Evolutionary conservation across 2,888 invertebrate genomes (phyloP).

Genomic region (Spisula subtruncata): DNA sequence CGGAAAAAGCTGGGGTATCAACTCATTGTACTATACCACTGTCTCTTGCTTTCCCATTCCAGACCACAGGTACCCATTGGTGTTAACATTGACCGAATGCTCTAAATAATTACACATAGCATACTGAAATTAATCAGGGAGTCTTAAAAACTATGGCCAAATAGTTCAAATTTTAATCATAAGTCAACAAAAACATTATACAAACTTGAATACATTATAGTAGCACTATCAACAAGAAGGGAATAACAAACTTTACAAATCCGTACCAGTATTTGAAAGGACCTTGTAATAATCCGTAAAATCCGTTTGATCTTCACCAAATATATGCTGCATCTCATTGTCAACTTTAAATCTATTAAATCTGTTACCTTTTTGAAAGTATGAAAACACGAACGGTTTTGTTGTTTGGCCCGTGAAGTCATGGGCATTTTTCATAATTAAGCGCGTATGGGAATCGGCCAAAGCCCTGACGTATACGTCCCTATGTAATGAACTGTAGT

Average conservation of each 20-base stretch:
- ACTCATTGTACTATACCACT: no score
- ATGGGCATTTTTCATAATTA: slow-evolving; percentile 37
- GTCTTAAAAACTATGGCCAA: no score
- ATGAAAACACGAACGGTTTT: slow-evolving; percentile 66
- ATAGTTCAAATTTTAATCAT: no score
- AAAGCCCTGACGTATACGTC: slow-evolving; percentile 67
- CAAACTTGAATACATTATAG: not conserved
- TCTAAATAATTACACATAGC: no score
- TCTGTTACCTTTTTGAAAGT: slow-evolving; percentile 38
- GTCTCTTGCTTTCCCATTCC: no score
- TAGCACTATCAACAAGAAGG: not conserved
- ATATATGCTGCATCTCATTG: slow-evolving; percentile 50
- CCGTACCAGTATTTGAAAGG: slow-evolving; percentile 28
- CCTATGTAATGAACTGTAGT: slow-evolving; percentile 60
- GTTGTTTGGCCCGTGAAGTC: slow-evolving; percentile 51
- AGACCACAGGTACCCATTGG: no score
- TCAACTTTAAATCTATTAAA: not conserved
- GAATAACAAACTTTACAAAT: not conserved
- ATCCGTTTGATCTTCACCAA: slow-evolving; percentile 50
- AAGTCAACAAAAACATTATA: not conserved
- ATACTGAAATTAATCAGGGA: no score
- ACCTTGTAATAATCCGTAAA: slow-evolving; percentile 49
- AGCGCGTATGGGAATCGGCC: slow-evolving; percentile 52
- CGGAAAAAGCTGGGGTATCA: no score
- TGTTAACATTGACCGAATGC: no score